Conservation (phyloP, 2,888 invertebrate genomes). For the Herminia tarsipennalis region DNA sequence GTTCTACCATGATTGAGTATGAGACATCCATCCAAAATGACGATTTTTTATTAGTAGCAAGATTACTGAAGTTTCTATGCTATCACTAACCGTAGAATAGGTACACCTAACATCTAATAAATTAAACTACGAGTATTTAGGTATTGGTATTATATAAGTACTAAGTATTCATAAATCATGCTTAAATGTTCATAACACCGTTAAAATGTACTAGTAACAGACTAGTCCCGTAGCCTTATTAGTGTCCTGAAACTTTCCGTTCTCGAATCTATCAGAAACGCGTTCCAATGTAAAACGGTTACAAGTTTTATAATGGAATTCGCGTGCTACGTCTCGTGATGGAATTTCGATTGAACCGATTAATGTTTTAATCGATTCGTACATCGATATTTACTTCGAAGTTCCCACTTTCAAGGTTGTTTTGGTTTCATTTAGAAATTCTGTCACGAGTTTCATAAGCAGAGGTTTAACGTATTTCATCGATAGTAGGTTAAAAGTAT, state of each 20-base stretch:
- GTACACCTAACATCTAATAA: too few species aligned
- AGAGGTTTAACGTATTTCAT: too few species aligned
- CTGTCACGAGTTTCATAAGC: background rate
- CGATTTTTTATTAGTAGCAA: too few species aligned
- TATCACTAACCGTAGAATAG: too few species aligned
- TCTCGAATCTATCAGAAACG: conserved; percentile 9
- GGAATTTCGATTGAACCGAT: conserved; percentile 16
- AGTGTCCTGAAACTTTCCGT: conserved; percentile 3
- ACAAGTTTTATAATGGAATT: conserved; percentile 22
- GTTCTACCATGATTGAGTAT: too few species aligned
- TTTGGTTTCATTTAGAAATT: background rate
- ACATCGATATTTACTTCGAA: conserved; percentile 10
- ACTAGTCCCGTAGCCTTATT: conserved; percentile 3
- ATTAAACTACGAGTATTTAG: too few species aligned
- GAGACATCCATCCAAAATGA: too few species aligned
- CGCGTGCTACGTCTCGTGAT: conserved; percentile 13
- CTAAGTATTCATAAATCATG: too few species aligned
- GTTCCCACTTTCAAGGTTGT: conserved; percentile 4
- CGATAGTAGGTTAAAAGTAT: too few species aligned
- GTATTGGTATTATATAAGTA: too few species aligned
- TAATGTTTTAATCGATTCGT: conserved; percentile 14
- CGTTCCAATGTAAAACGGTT: conserved; percentile 14
- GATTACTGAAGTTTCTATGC: too few species aligned
- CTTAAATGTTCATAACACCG: background rate
- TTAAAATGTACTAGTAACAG: background rate